A percentile compares a stretch with the other conserved stretches of the same genome.
Evolutionary conservation across 1,140 invertebrate species (phyloP).

Genomic region (Cyrtorhinus lividipennis): DNA sequence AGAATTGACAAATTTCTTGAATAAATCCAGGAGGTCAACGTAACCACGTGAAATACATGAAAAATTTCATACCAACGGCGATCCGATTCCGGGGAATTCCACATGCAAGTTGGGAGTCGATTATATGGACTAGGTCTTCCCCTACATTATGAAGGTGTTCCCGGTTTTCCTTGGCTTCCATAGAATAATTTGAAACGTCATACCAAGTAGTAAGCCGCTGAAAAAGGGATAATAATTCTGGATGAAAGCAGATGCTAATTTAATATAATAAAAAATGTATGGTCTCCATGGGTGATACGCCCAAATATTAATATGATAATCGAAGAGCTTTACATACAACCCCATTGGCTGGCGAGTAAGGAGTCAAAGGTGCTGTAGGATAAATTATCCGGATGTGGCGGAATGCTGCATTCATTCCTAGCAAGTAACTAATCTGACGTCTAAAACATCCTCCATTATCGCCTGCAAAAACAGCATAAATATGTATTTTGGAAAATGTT

Average conservation of each 20-base stretch:
- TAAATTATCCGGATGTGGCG: background rate
- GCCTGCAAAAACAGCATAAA: background rate
- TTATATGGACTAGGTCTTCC: background rate
- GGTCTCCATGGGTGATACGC: too few relatives aligned
- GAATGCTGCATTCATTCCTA: background rate
- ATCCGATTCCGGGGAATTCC: background rate
- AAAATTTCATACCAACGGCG: background rate
- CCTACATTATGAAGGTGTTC: background rate
- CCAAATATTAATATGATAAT: too few relatives aligned
- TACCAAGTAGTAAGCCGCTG: background rate
- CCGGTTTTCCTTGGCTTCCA: background rate
- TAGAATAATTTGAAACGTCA: background rate
- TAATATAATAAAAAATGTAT: too few relatives aligned
- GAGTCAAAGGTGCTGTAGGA: background rate
- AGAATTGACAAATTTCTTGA: too few relatives aligned
- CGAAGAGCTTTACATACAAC: too few relatives aligned
- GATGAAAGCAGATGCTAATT: too few relatives aligned
- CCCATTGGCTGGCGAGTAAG: background rate
- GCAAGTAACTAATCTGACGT: background rate
- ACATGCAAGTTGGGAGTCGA: background rate
- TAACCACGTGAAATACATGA: too few relatives aligned
- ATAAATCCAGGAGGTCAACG: too few relatives aligned
- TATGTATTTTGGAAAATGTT: too few relatives aligned
- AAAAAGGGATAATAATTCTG: too few relatives aligned
- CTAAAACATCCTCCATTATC: background rate